Conservation (phyloP, 2,797 vertebrate species). For the Tangara arthus region DNA sequence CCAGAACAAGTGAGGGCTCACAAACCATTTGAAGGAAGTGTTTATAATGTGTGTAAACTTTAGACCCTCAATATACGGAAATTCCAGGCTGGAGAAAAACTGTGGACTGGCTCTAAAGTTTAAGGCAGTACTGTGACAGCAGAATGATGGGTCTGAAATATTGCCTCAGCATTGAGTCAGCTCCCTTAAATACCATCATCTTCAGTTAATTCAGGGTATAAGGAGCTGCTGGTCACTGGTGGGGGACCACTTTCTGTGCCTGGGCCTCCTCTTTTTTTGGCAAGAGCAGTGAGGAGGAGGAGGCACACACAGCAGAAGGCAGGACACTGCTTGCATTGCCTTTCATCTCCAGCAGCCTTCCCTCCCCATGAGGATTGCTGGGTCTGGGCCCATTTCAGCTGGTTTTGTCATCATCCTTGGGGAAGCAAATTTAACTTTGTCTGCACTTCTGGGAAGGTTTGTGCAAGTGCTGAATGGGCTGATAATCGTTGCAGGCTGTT, state of each 20-base stretch:
- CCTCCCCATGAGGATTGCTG: background rate
- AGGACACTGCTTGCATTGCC: background rate
- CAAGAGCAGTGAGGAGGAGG: background rate
- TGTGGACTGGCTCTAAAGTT: background rate
- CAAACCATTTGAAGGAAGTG: background rate
- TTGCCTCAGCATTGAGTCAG: background rate
- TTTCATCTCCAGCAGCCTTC: background rate
- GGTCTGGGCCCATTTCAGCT: background rate
- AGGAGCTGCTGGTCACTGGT: background rate
- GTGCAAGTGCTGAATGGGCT: background rate
- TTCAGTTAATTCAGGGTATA: background rate
- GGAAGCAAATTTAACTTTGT: background rate
- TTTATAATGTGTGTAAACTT: background rate
- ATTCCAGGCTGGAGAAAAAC: conserved; percentile 7
- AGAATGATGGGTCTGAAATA: background rate
- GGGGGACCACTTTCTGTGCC: background rate
- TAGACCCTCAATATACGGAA: background rate
- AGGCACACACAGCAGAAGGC: background rate
- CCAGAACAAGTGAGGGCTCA: background rate
- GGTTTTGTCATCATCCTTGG: background rate
- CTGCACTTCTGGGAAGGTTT: background rate
- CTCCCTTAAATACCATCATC: background rate
- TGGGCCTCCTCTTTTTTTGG: background rate
- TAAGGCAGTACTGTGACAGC: background rate
- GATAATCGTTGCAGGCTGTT: background rate